Evolutionary conservation across 2,113 vertebrate species (phyloP).

Genomic region (Cynoglossus semilaevis): DNA sequence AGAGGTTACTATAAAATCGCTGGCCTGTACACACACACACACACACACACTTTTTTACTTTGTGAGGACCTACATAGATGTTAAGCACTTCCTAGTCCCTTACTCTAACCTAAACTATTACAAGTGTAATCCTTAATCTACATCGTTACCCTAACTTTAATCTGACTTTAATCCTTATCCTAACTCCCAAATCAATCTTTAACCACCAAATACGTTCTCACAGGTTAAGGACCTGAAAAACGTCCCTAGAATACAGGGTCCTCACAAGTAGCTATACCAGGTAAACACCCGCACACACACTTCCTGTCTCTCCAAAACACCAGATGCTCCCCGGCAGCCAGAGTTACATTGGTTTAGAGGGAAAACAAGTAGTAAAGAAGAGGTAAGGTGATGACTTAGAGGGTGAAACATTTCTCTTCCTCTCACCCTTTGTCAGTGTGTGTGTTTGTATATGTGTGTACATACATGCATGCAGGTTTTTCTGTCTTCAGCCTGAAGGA

Average conservation of each 20-base stretch:
- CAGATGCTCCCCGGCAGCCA: slow-evolving; percentile 49
- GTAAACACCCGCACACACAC: slow-evolving; percentile 56
- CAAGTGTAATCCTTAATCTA: no score
- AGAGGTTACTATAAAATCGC: slow-evolving; percentile 54
- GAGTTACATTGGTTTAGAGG: slow-evolving; percentile 17
- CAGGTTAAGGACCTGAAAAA: no score
- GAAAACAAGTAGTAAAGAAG: neutral
- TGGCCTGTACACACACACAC: slow-evolving; percentile 56
- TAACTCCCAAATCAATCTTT: no score
- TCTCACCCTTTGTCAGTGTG: no score
- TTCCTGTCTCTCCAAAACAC: slow-evolving; percentile 65
- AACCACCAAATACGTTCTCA: slow-evolving; percentile 17
- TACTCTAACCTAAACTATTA: no score
- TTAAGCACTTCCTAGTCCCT: no score
- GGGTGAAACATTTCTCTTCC: slow-evolving; percentile 1
- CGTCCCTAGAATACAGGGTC: no score
- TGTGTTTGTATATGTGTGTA: slow-evolving; percentile 6
- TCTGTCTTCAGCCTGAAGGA: slow-evolving; percentile 55
- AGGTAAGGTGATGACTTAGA: no score
- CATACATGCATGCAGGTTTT: slow-evolving; percentile 10
- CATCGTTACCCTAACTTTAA: no score
- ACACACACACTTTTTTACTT: slow-evolving; percentile 32
- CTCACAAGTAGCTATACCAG: no score
- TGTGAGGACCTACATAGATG: no score
- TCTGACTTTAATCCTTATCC: no score